Base-by-base conservation (phyloP, 2,888 invertebrate genomes). In the Steromphala cineraria region DNA sequence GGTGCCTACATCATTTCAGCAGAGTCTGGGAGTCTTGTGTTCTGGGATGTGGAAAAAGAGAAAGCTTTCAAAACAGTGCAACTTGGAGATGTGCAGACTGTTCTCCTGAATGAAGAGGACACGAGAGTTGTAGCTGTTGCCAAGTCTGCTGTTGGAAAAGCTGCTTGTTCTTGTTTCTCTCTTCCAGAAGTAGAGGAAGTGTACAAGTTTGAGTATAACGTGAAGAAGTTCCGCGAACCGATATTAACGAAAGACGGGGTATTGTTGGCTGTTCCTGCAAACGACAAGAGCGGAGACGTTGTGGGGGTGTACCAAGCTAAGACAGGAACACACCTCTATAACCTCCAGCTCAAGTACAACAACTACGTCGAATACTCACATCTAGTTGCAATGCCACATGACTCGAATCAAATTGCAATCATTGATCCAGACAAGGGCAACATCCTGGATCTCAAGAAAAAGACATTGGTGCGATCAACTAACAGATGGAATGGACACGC, bases 11-110 rank as follows among this genome's bases (percentile, higher is more conserved):
- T 98, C 0, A 95, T 98, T 17, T 97, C 98, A 0, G 97, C 97
- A 0, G 99, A 99, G 92, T 98, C 98, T 0, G 98, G 98, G 0
- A 97, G 97, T 91, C 95, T 98, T 53, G 94, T 98, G 0, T 95
- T 98, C 83, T 98, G 98, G 98, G 96, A 97, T 94, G 96, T 82
- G 94, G 96, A 80, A 95, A 96, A 0, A 95, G 96, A 93, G 78
- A 95, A 96, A 94, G 97, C 96, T 0, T 93, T 97, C 75, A 96
- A 95, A 91, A 96, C 97, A 93, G 96, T 97, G 88, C 96, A 97
- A 90, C 97, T 98, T 91, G 96, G 95, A 31, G 96, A 96, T 5
- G 95, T 97, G 0, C 95, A 95, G 86, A 97, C 97, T 91, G 93
- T 98, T 1, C 94, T 96, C 0, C 94, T 97, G 36, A 94, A 96